Evolutionary conservation across 2,113 vertebrate species (phyloP).

Genomic region (Ranitomeya imitator): DNA sequence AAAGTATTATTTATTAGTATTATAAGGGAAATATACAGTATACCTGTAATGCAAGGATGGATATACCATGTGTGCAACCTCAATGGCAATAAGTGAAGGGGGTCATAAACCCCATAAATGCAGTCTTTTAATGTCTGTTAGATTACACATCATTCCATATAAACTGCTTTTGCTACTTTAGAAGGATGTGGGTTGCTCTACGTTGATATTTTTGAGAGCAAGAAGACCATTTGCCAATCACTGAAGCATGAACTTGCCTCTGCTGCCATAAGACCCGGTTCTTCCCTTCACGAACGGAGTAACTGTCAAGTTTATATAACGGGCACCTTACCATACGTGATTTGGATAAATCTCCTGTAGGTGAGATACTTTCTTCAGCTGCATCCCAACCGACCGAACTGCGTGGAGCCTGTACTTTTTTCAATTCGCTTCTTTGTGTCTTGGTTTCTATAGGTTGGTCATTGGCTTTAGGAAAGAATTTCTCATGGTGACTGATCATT

Average conservation of each 20-base stretch:
- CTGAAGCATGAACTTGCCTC: too few relatives aligned
- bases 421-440: conserved; percentile 68
- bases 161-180: too few relatives aligned
- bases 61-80: not conserved
- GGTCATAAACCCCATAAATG: not conserved
- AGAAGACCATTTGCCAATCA: not conserved
- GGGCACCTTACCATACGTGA: conserved; percentile 58
- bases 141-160: not conserved
- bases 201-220: not conserved
- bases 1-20: not conserved
- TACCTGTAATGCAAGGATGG: not conserved
- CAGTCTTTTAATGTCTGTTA: not conserved
- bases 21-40: not conserved
- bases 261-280: not conserved
- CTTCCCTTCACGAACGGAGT: not conserved
- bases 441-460: conserved; percentile 73
- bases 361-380: conserved; percentile 68
- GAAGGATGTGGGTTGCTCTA: not conserved
- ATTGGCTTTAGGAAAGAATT: conserved; percentile 85
- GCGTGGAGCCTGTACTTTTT: conserved; percentile 75
- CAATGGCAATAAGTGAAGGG: not conserved
- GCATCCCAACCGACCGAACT: conserved; percentile 94
- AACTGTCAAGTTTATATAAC: not conserved
- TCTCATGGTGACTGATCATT: conserved; percentile 88
- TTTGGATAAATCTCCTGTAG: conserved; percentile 49